phyloP scores from a whole-genome alignment of 2,797 vertebrate species.

The Myotis daubentonii region DNA sequence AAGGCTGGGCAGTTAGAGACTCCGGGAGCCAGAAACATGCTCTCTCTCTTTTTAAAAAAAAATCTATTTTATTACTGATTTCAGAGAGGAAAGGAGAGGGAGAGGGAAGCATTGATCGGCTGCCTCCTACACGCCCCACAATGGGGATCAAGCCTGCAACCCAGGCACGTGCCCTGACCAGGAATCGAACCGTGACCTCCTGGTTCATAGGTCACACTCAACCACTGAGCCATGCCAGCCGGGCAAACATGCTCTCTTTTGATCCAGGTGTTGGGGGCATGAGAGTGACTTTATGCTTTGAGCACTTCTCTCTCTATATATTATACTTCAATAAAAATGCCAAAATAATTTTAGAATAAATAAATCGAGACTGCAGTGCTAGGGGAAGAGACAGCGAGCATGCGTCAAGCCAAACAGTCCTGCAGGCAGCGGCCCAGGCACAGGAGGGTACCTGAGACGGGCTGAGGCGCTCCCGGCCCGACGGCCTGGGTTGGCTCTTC shows the following conservation, averaged over 20 bases:
- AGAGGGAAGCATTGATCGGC: too few relatives aligned
- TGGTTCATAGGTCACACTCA: too few relatives aligned
- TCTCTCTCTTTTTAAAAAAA: too few relatives aligned
- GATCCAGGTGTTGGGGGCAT: not conserved
- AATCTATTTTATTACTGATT: too few relatives aligned
- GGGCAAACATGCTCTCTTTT: not conserved
- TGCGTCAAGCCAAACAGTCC: not conserved
- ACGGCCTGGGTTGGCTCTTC: not conserved
- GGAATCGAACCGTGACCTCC: too few relatives aligned
- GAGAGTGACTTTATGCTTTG: not conserved
- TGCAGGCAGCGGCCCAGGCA: not conserved
- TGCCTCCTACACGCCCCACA: too few relatives aligned
- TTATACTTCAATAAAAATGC: conserved; percentile 6
- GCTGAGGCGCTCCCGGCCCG: not conserved
- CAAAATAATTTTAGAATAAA: conserved; percentile 53
- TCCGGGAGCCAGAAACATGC: not conserved
- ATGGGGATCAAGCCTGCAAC: too few relatives aligned
- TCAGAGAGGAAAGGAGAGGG: too few relatives aligned
- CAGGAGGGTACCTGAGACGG: not conserved
- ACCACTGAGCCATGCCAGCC: too few relatives aligned
- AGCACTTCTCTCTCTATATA: not conserved
- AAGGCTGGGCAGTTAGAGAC: not conserved
- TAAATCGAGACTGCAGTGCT: not conserved
- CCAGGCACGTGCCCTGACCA: too few relatives aligned
- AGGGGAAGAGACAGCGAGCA: not conserved